Base-by-base conservation (phyloP, 1,140 invertebrate genomes). In the Cylas formicarius region DNA sequence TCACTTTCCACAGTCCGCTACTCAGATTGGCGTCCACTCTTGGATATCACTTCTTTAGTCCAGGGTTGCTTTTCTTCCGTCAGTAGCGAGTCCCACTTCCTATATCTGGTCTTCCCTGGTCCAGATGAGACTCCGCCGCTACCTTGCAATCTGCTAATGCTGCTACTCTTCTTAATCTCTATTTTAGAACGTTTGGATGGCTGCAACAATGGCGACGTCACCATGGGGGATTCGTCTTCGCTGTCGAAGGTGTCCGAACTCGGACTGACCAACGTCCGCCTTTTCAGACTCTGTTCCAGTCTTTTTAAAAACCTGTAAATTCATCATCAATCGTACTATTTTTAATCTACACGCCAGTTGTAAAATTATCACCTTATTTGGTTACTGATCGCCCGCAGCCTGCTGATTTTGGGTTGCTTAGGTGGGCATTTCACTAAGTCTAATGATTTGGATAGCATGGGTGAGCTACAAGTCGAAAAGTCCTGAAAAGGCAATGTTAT, bases 341-440 rank as follows among this genome's bases (percentile, higher is more conserved):
- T n/a, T n/a, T n/a, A n/a, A n/a, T n/a, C n/a, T n/a, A n/a, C n/a
- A n/a, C n/a, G n/a, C 8, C 13, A 9, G 16, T 33, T 7, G 13
- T 13, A n/a, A 26, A 28, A 17, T 13, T 7, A 34, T 35, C n/a
- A 49, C 80, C 80, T 75, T 58, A 82, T 82, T 67, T 82, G 80
- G 65, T 81, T 75, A 48, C 78, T 76, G 42, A 82, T 81, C 7
- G 77, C 76, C 48, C 75, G 67, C 53, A 82, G 61, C 35, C 77
- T 72, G 62, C 72, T 78, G 22, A 80, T 66, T 67, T 80, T 80
- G 28, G 64, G 66, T 35, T 63, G 58, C 18, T 73, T 74, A 10
- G 66, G 39, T 70, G 67, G 9, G 67, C 56, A 56, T 66, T 73
- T 17, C 69, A 70, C 22, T 68, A 67, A 58, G 68, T 71, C 50